Evolutionary conservation across 2,113 vertebrate genomes (phyloP).

Genomic region (Rattus rattus): DNA sequence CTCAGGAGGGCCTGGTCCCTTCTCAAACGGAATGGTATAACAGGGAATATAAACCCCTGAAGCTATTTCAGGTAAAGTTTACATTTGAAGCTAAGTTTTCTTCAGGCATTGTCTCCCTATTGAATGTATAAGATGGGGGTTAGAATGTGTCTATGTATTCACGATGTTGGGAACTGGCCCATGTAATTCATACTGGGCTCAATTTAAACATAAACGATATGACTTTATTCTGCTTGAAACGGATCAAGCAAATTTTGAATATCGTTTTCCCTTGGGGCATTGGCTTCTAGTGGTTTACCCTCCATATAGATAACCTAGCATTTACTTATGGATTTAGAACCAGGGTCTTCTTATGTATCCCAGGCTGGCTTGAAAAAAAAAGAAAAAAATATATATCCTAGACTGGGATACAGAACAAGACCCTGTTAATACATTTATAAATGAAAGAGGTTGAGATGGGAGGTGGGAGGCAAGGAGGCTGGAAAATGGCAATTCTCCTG

Average conservation of each 20-base stretch:
- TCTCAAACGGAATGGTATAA: neutral
- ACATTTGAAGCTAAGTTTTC: neutral
- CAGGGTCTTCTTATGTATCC: too few species aligned
- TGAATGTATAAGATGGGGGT: neutral
- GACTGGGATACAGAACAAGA: neutral
- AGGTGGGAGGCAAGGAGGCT: neutral
- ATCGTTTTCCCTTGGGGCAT: neutral
- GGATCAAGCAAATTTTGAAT: neutral
- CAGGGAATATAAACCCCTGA: neutral
- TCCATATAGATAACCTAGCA: neutral
- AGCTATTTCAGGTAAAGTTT: neutral
- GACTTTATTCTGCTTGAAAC: conserved; percentile 4
- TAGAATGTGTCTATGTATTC: conserved; percentile 21
- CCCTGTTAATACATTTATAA: neutral
- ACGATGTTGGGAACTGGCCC: neutral
- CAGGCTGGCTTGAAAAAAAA: too few species aligned
- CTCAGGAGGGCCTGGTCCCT: neutral
- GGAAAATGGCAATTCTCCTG: neutral
- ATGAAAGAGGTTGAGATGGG: neutral
- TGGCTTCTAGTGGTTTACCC: neutral
- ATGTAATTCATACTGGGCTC: neutral
- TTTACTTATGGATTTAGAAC: too few species aligned
- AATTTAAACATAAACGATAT: neutral
- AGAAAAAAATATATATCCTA: too few species aligned
- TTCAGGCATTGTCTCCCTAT: neutral